Percentiles rank a stretch among this genome's conserved stretches.
Conservation (phyloP, 2,888 invertebrate species). For the Proisotoma minuta region DNA sequence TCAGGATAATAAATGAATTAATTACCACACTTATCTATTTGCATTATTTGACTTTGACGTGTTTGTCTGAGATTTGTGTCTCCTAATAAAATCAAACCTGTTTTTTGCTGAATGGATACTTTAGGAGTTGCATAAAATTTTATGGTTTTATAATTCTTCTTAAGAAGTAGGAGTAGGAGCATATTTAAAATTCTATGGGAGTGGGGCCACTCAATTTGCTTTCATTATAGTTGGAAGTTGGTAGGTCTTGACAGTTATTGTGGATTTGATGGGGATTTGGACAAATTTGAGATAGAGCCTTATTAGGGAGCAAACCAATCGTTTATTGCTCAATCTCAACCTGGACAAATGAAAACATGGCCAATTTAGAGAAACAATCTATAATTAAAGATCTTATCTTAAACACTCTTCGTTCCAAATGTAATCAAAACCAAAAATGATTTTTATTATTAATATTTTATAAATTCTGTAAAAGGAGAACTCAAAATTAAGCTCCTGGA, state of each 20-base stretch:
- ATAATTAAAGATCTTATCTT: not conserved
- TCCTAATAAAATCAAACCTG: not conserved
- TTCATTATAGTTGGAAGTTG: too few relatives aligned
- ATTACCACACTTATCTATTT: slow-evolving; percentile 3
- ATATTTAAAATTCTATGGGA: too few relatives aligned
- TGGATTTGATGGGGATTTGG: not conserved
- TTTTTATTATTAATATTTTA: too few relatives aligned
- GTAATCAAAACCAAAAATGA: too few relatives aligned
- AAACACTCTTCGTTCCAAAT: too few relatives aligned
- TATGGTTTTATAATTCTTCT: not conserved
- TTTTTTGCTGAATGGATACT: not conserved
- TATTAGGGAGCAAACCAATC: not conserved
- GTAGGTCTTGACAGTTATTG: not conserved
- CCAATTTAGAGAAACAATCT: not conserved
- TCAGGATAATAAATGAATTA: slow-evolving; percentile 14
- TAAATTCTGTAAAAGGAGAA: too few relatives aligned
- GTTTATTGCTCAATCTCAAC: not conserved
- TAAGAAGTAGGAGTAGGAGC: too few relatives aligned
- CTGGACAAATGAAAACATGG: not conserved
- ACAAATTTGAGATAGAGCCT: not conserved
- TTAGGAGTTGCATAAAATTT: not conserved
- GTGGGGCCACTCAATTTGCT: too few relatives aligned
- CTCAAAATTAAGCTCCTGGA: too few relatives aligned
- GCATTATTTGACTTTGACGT: too few relatives aligned
- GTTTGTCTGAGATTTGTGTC: not conserved